Conservation (phyloP, 2,797 vertebrate species). For the Trematomus bernacchii region DNA sequence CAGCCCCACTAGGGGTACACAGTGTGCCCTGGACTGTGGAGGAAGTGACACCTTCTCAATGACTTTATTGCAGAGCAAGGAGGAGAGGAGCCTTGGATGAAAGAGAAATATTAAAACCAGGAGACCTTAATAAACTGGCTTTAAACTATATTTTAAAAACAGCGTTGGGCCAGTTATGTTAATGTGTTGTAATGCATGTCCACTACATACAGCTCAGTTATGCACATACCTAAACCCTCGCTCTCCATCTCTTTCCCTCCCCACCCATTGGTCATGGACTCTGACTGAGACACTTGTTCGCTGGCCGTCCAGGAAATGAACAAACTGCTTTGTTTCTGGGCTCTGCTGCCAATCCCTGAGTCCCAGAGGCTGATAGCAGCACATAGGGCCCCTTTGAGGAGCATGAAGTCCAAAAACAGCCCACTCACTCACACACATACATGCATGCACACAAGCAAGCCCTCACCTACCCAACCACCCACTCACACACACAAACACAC, state of each 20-base stretch:
- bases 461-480: conserved; percentile 32
- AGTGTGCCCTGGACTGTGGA: conserved; percentile 24
- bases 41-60: conserved; percentile 54
- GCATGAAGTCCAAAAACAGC: conserved; percentile 72
- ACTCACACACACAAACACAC: conserved; percentile 67
- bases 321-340: conserved; percentile 80
- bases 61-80: conserved; percentile 38
- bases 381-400: conserved; percentile 80
- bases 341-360: conserved; percentile 68
- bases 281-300: conserved; percentile 79
- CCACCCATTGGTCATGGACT: conserved; percentile 52
- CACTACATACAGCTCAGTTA: conserved; percentile 25
- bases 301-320: conserved; percentile 79
- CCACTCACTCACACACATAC: conserved; percentile 66
- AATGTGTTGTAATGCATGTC: conserved; percentile 31
- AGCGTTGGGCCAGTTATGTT: conserved; percentile 19
- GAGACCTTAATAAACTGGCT: neutral
- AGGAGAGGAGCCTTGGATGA: conserved; percentile 15
- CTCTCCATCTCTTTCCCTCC: conserved; percentile 45
- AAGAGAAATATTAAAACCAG: conserved; percentile 1
- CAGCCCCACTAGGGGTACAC: conserved; percentile 16
- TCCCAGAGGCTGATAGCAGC: conserved; percentile 75
- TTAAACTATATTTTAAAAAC: conserved; percentile 14
- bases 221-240: conserved; percentile 36
- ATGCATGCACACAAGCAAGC: conserved; percentile 44